Base-by-base conservation (phyloP, 2,888 invertebrate genomes). In the Ectemnius cavifrons region DNA sequence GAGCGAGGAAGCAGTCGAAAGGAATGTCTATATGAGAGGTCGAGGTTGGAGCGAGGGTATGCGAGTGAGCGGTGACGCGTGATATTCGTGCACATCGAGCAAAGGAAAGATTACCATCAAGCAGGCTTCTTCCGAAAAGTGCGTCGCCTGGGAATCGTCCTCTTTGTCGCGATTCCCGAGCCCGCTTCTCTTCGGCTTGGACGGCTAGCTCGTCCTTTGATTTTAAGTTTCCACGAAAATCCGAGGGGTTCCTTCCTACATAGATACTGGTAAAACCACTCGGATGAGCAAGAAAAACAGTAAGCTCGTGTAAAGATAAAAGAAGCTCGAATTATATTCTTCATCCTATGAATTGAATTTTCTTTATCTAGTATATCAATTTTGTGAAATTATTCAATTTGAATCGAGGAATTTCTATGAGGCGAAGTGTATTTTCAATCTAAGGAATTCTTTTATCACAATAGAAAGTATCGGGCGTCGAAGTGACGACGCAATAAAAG, bases 61-160 rank as follows among this genome's bases (percentile, higher is more conserved):
- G 82, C 81, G 84, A 80, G 79, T 77, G 84, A 83, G 88, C 91
- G 90, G 88, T 89, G 89, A 87, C 89, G 89, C 90, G 90, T 89
- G 87, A 37, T 37, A 37, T 86, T 82, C 79, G 83, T 91, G 91
- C 91, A 91, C 91, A 91, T 90, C 87, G 90, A 83, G 87, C 90
- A 90, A 91, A 91, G 90, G 89, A 87, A 89, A 89, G 89, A 89
- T 88, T 87, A 87, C 85, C 84, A 85, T 85, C 85, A 86, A 79
- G 47, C 78, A 86, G 79, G 45, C 78, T 85, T 85, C 86, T 84
- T 84, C 82, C 85, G 78, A 81, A 86, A 82, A 81, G 82, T 76
- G 64, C 75, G 72, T 37, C 37, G 37, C 37, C 37, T 11, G 37
- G 37, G 37, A 37, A 11, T 37, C 37, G 70, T 74, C 76, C 67